Base-by-base conservation (phyloP, 2,797 vertebrate species). In the Percopsis omiscomaycus region DNA sequence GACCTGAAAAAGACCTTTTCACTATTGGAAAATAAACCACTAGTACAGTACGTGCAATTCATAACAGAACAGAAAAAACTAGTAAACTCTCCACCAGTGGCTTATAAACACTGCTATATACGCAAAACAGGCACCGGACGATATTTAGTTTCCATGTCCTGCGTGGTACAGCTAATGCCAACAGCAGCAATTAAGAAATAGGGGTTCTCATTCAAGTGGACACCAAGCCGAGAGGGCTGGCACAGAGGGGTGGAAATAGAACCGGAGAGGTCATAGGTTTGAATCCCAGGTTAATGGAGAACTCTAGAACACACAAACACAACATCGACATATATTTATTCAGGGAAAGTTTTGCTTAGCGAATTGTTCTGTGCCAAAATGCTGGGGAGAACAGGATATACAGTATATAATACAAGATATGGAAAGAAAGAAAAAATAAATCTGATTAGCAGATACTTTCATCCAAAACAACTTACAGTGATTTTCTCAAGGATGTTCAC, bases 101-200 rank as follows among this genome's bases (percentile, higher is more conserved):
- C 76, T 80, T 72, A 75, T 87, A 84, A 90, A 85, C 27, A 48
- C 50, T 11, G 74, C 78, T 58, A 49, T 52, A 64, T 69, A 82
- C 74, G 72, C 75, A 82, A 83, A 81, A 78, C 68, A 48, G 64
- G 73, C 74, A 76, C 63, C 68, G 70, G 59, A 78, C 63, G 60
- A 73, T 67, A 48, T 79, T 79, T 77, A 28, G 79, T 82, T 88
- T 87, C 82, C 79, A 83, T 61, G 75, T 77, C 71, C 69, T 71
- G 69, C 30, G 54, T 77, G 59, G 63, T 54, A 55, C 57, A 51
- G 58, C 29, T 0, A 15, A 15, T 78, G 81, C 80, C 87, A 88
- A 16, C 66, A 44, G 56, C 59, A 49, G 55, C 52, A 66, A 73
- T 79, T 76, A 86, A 68, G 69, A 83, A 82, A 67, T 5, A 1